Base-by-base conservation (phyloP, 1,140 invertebrate genomes). In the Drosophila watanabei region DNA sequence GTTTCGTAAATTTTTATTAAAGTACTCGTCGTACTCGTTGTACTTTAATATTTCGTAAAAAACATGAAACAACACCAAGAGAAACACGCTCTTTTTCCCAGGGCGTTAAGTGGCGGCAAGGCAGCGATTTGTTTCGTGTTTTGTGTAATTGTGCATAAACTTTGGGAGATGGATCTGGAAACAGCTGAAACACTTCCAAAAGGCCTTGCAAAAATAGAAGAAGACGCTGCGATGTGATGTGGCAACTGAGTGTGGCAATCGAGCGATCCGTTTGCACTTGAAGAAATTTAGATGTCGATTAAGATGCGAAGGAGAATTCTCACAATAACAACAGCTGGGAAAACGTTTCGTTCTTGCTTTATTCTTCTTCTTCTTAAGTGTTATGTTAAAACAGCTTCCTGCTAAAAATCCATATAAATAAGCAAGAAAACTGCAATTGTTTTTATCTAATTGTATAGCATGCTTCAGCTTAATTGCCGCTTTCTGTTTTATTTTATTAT, bases 21-120 rank as follows among this genome's bases (percentile, higher is more conserved):
- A 79, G 75, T 64, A 82, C 75, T 69, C 45, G 6, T 16, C 20
- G 46, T 16, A 48, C 46, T 51, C 45, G 51, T 75, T 70, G 71
- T 76, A 63, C 51, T 65, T 87, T 88, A 61, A 76, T 75, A 78
- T 80, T 88, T 88, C 84, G 80, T 83, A 86, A 86, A 86, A 66
- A 33, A 84, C 59, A 84, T 60, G 65, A 49, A 65, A 68, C 48
- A 54, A 70, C 62, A 45, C 48, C 24, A 54, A 37, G 59, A 45
- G 18, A 43, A 54, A 62, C 57, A 61, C 43, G 45, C 66, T 65
- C 73, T 86, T 60, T 48, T 39, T 41, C 43, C 8, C 43, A 41
- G 51, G 32, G 58, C 62, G 63, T 75, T 89, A 88, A 87, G 84
- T 87, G 84, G 77, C 63, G 52, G 70, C 49, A 52, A 52, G 49